A percentile compares a stretch with the other conserved stretches of the same genome.
Evolutionary conservation across 1,140 invertebrate genomes (phyloP).

Genomic region (Leptinotarsa lineolata): DNA sequence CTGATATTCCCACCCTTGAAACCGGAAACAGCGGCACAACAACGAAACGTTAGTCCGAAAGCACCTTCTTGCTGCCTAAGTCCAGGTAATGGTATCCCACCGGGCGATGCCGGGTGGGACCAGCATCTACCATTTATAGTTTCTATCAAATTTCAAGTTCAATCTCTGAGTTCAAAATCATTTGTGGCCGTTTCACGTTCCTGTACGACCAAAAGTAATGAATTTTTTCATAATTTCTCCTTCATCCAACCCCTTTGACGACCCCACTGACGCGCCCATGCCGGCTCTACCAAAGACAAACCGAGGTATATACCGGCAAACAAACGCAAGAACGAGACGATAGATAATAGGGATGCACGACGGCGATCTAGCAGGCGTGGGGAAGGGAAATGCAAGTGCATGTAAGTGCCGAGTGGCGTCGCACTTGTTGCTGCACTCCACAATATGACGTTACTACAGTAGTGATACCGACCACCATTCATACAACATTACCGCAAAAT

Average conservation of each 20-base stretch:
- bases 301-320: slow-evolving; percentile 26
- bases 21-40: too few species aligned
- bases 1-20: too few species aligned
- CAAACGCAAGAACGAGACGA: slow-evolving; percentile 44
- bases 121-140: too few species aligned
- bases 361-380: slow-evolving; percentile 45
- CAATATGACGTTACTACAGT: slow-evolving; percentile 54
- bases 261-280: not conserved
- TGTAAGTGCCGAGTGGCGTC: slow-evolving; percentile 55
- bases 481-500: slow-evolving; percentile 51
- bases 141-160: too few species aligned
- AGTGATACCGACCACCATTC: slow-evolving; percentile 52
- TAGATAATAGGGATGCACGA: slow-evolving; percentile 49
- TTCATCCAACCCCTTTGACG: not conserved
- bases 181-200: too few species aligned
- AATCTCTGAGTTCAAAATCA: too few species aligned
- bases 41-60: too few species aligned
- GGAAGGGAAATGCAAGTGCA: slow-evolving; percentile 56
- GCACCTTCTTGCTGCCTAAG: too few species aligned
- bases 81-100: too few species aligned
- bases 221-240: too few species aligned
- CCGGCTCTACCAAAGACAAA: slow-evolving; percentile 37
- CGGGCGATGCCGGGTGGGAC: too few species aligned
- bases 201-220: too few species aligned
- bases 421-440: slow-evolving; percentile 49